These are phyloP conservation scores for Epinotia demarniana DNA, from an alignment of 2,888 invertebrate genomes.

Conservation along the genomic window DNA sequence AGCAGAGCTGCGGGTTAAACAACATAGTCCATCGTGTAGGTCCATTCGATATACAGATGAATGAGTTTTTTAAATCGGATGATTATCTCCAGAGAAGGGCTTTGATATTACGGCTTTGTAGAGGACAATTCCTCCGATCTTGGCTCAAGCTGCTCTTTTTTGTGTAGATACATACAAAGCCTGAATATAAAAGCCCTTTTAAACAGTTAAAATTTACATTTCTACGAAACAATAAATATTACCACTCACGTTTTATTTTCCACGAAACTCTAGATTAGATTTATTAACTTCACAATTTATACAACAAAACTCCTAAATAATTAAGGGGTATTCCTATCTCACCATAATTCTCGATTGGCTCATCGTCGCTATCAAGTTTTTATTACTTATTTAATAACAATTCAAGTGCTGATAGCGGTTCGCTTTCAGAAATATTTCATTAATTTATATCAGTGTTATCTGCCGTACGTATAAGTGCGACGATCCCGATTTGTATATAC, in stretches of 20 bases:
- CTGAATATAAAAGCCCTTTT: background rate
- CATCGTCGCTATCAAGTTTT: constrained; percentile 30
- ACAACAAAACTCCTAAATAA: background rate
- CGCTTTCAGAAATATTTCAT: constrained; percentile 21
- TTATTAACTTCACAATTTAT: background rate
- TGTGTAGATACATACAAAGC: no score
- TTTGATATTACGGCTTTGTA: no score
- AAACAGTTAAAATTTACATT: background rate
- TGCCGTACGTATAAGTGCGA: constrained; percentile 4
- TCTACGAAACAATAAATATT: background rate
- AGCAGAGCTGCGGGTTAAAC: no score
- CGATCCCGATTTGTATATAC: constrained; percentile 20
- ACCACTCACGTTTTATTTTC: background rate
- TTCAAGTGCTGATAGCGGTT: constrained; percentile 32
- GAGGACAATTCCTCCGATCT: no score
- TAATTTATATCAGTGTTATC: constrained; percentile 37
- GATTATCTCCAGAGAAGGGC: no score
- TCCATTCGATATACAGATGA: no score
- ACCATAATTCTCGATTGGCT: background rate
- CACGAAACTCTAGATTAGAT: background rate
- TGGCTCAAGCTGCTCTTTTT: no score
- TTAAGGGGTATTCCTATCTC: constrained; percentile 28
- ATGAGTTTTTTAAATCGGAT: no score
- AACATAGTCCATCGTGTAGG: no score
- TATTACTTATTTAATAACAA: constrained; percentile 41